phyloP scores from a whole-genome alignment of 2,888 invertebrate genomes.

The Cerceris rybyensis region DNA sequence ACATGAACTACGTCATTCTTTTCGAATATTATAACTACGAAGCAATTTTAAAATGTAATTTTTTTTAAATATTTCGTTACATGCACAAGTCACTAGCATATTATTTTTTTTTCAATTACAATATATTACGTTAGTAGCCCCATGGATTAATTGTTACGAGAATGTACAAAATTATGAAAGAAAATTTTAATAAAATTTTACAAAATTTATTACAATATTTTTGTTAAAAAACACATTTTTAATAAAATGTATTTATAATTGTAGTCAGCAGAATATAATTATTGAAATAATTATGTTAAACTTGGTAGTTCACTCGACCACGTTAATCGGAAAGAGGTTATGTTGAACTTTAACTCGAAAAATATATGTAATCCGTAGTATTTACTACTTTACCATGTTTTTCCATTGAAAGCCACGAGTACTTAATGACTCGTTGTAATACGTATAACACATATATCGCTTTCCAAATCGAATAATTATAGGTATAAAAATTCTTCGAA shows the following conservation, averaged over 20 bases:
- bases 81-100: too few relatives aligned
- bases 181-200: too few relatives aligned
- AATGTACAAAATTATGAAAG: too few relatives aligned
- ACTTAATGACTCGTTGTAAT: neutral
- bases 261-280: neutral
- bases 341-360: neutral
- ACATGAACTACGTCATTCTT: slow-evolving; percentile 3
- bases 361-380: neutral
- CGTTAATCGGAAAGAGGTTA: slow-evolving; percentile 41
- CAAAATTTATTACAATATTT: too few relatives aligned
- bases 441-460: slow-evolving; percentile 7
- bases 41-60: neutral
- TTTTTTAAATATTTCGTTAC: too few relatives aligned
- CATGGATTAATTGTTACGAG: too few relatives aligned
- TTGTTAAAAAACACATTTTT: neutral
- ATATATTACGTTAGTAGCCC: too few relatives aligned
- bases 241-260: neutral
- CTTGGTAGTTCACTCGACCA: neutral
- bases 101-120: too few relatives aligned
- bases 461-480: neutral
- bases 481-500: neutral
- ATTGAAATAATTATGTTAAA: neutral
- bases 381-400: slow-evolving; percentile 16
- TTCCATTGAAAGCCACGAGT: neutral
- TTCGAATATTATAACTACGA: neutral